phyloP scores from a whole-genome alignment of 2,797 vertebrate genomes.

The Molossus molossus region DNA sequence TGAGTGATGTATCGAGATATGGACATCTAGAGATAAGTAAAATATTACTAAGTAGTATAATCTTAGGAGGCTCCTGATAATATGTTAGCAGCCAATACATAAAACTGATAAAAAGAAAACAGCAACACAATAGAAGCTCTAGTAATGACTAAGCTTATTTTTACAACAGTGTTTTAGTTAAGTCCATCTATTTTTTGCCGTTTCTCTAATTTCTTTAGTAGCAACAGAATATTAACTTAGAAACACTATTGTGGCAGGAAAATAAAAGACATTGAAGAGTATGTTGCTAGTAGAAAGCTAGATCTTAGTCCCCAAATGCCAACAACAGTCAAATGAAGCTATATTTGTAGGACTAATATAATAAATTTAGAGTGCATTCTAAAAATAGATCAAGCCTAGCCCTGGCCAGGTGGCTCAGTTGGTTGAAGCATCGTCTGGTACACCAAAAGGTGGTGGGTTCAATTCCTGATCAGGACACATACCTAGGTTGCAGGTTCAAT shows the following conservation, averaged over 20 bases:
- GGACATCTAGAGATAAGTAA: background rate
- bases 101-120: background rate
- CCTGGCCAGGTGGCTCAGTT: too few species aligned
- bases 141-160: background rate
- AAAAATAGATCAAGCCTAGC: background rate
- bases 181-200: background rate
- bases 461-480: too few species aligned
- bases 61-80: background rate
- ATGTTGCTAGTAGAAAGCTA: background rate
- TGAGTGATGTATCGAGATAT: background rate
- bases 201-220: constrained; percentile 6
- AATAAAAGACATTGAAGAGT: background rate
- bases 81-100: background rate
- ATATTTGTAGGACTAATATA: background rate
- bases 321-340: background rate
- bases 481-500: too few species aligned
- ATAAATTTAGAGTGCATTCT: background rate
- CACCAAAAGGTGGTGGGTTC: too few species aligned
- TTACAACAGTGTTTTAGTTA: background rate
- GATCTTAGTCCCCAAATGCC: background rate
- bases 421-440: too few species aligned
- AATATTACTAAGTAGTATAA: background rate
- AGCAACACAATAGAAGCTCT: background rate
- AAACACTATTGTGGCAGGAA: background rate
- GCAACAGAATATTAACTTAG: background rate